phyloP scores from a whole-genome alignment of 2,113 vertebrate genomes.

The Phaethornis superciliosus region DNA sequence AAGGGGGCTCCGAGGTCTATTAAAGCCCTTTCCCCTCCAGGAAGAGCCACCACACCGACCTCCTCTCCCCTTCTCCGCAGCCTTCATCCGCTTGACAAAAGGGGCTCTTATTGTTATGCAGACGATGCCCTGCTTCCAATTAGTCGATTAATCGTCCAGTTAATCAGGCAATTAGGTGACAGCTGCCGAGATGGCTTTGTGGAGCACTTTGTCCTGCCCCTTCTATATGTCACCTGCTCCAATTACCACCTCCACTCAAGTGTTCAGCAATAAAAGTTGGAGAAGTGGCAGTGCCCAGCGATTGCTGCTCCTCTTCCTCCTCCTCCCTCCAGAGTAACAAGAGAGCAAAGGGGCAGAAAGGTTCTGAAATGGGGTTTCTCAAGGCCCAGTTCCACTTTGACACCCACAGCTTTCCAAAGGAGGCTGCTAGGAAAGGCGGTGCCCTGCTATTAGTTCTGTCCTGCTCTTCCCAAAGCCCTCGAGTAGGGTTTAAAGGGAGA shows the following conservation, averaged over 20 bases:
- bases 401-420: background rate
- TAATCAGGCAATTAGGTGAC: conserved; percentile 79
- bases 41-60: background rate
- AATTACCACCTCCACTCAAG: conserved; percentile 71
- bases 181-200: conserved; percentile 72
- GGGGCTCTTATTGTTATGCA: conserved; percentile 69
- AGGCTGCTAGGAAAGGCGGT: background rate
- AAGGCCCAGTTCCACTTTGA: conserved; percentile 48
- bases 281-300: background rate
- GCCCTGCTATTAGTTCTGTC: background rate
- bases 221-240: conserved; percentile 70
- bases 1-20: background rate
- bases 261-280: conserved; percentile 61
- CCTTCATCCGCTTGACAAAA: conserved; percentile 67
- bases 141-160: conserved; percentile 78
- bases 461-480: background rate
- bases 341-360: background rate
- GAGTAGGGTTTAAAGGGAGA: background rate
- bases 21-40: background rate
- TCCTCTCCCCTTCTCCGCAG: conserved; percentile 26
- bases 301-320: background rate
- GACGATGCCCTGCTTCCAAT: conserved; percentile 72
- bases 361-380: background rate
- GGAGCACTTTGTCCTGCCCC: conserved; percentile 65
- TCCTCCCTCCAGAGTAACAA: background rate